Conservation (phyloP, 1,140 invertebrate genomes). For the Anagrus nilaparvatae region DNA sequence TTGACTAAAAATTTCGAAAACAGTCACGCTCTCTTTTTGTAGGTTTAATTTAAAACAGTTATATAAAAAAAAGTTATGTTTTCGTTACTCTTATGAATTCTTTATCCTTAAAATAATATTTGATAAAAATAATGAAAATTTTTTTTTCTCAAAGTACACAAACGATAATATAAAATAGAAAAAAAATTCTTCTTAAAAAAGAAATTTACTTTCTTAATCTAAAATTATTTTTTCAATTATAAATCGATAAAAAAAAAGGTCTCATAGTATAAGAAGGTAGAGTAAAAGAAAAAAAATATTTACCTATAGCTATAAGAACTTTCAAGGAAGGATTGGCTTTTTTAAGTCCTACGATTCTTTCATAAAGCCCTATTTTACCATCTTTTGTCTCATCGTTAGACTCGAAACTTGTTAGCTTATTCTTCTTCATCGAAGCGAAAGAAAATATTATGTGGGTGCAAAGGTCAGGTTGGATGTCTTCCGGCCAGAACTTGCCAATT, state of each 20-base stretch:
- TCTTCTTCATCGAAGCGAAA: slow-evolving; percentile 94
- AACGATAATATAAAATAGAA: too few species aligned
- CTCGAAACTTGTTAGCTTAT: slow-evolving; percentile 83
- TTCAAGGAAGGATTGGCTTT: slow-evolving; percentile 85
- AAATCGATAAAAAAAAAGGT: not conserved
- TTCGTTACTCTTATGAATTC: too few species aligned
- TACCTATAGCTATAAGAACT: slow-evolving; percentile 79
- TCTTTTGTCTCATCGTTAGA: slow-evolving; percentile 88
- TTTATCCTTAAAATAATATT: too few species aligned
- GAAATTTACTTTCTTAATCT: not conserved
- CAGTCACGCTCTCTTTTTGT: too few species aligned
- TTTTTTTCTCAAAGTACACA: too few species aligned
- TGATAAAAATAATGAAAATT: too few species aligned
- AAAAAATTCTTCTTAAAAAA: too few species aligned
- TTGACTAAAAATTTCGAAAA: too few species aligned
- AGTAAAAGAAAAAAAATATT: slow-evolving; percentile 31
- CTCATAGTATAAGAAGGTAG: too few species aligned
- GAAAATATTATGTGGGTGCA: slow-evolving; percentile 95
- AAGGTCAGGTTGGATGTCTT: slow-evolving; percentile 89
- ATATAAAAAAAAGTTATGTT: too few species aligned
- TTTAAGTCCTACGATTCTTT: slow-evolving; percentile 71
- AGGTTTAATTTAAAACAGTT: too few species aligned
- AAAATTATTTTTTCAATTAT: too few species aligned
- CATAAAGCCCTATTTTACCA: slow-evolving; percentile 81
- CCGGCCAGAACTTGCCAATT: slow-evolving; percentile 84